Conservation (phyloP, 2,888 invertebrate genomes). For the Belgica antarctica region DNA sequence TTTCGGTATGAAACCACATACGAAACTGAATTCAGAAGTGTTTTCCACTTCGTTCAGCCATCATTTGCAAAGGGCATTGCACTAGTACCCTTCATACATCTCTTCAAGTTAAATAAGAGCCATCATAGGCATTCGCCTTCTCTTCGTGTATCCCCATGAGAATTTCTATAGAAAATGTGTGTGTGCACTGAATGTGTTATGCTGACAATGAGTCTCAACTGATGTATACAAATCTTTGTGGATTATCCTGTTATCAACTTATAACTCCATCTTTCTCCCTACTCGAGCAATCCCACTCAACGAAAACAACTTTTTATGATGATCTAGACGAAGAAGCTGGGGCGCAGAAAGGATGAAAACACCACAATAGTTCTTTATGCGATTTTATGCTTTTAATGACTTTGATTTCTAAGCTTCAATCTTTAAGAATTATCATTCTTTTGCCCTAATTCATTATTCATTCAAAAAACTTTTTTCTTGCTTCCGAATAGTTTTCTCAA, state of each 20-base stretch:
- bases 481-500: no score
- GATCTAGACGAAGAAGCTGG: constrained; percentile 15
- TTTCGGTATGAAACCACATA: no score
- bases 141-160: neutral
- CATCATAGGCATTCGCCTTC: neutral
- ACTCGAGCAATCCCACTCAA: no score
- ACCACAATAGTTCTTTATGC: neutral
- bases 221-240: constrained; percentile 34
- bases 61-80: no score
- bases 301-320: neutral
- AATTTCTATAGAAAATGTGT: constrained; percentile 1
- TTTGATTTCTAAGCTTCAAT: constrained; percentile 3
- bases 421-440: no score
- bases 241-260: constrained; percentile 37
- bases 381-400: constrained; percentile 9
- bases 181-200: constrained; percentile 37
- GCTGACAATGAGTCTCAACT: constrained; percentile 19
- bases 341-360: neutral
- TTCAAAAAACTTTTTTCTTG: no score
- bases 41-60: no score
- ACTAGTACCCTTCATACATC: neutral
- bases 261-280: no score
- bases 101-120: neutral
- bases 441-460: no score
- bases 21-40: no score